Percentiles rank a stretch among this genome's conserved stretches.
Evolutionary conservation across 2,888 invertebrate species (phyloP).

Genomic region (Drosophila ustulata): DNA sequence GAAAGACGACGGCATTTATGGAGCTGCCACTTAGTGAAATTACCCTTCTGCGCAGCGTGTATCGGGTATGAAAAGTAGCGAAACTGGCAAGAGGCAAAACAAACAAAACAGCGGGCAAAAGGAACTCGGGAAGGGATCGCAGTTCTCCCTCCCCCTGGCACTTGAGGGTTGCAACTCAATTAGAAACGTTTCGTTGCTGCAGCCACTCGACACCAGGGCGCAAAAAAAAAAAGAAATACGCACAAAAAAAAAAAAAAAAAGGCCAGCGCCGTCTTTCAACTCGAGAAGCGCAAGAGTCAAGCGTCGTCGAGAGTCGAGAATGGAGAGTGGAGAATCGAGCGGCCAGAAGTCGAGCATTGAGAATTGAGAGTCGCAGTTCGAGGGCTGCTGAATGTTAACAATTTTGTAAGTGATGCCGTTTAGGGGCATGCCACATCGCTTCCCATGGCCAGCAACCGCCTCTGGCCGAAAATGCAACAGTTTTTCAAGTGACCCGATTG

Average conservation of each 20-base stretch:
- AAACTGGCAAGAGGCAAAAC: slow-evolving; percentile 75
- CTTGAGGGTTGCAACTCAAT: slow-evolving; percentile 68
- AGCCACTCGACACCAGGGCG: slow-evolving; percentile 48
- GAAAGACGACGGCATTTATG: no score
- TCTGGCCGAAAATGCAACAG: slow-evolving; percentile 72
- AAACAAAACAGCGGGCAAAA: slow-evolving; percentile 66
- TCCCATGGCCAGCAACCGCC: slow-evolving; percentile 54
- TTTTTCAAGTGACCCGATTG: slow-evolving; percentile 52
- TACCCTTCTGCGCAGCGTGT: background rate
- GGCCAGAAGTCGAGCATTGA: slow-evolving; percentile 5
- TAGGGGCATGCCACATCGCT: slow-evolving; percentile 50
- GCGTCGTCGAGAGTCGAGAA: slow-evolving; percentile 5
- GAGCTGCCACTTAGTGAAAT: no score
- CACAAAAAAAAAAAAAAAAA: slow-evolving; percentile 3
- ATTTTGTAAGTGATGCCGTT: slow-evolving; percentile 72
- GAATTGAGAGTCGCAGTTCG: slow-evolving; percentile 3
- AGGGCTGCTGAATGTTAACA: slow-evolving; percentile 60
- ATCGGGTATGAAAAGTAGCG: slow-evolving; percentile 48
- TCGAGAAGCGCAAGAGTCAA: slow-evolving; percentile 12
- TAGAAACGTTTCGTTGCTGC: slow-evolving; percentile 66
- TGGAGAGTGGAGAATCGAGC: slow-evolving; percentile 7
- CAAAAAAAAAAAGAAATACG: background rate
- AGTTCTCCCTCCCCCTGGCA: background rate
- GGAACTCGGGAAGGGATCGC: background rate
- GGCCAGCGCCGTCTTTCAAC: slow-evolving; percentile 23